Conservation (phyloP, 1,140 invertebrate species). For the Elysia chlorotica region DNA sequence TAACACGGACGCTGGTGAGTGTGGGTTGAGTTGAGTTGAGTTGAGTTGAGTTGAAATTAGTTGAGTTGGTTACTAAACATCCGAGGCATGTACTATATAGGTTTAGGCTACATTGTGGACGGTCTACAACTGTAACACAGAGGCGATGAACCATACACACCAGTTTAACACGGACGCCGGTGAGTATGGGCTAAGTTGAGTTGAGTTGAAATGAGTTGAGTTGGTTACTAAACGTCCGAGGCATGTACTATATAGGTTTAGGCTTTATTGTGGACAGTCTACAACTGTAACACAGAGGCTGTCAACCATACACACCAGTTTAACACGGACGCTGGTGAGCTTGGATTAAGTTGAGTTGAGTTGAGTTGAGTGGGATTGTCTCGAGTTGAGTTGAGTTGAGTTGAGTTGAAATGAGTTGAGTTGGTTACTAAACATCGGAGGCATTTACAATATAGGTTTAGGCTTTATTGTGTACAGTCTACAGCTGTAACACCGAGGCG, state of each 20-base stretch:
- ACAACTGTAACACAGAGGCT: conserved; percentile 44
- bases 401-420: neutral
- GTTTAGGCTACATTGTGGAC: conserved; percentile 43
- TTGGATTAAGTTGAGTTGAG: neutral
- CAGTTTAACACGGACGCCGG: conserved; percentile 51
- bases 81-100: neutral
- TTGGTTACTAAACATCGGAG: neutral
- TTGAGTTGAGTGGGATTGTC: neutral
- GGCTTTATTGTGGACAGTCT: conserved; percentile 48
- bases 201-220: too few relatives aligned
- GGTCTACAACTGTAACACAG: conserved; percentile 46
- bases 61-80: neutral
- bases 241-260: neutral
- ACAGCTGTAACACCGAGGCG: conserved; percentile 43
- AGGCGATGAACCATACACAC: conserved; percentile 46
- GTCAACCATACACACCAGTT: conserved; percentile 54
- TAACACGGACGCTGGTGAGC: conserved; percentile 41
- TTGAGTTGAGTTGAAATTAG: too few relatives aligned
- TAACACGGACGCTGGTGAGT: conserved; percentile 41
- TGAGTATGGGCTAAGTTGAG: neutral
- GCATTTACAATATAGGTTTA: neutral
- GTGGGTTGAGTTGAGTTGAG: neutral
- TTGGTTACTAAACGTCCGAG: neutral
- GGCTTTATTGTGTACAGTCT: conserved; percentile 48
- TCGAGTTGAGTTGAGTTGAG: neutral